phyloP scores from a whole-genome alignment of 2,113 vertebrate species.

The Ailurus styani region DNA sequence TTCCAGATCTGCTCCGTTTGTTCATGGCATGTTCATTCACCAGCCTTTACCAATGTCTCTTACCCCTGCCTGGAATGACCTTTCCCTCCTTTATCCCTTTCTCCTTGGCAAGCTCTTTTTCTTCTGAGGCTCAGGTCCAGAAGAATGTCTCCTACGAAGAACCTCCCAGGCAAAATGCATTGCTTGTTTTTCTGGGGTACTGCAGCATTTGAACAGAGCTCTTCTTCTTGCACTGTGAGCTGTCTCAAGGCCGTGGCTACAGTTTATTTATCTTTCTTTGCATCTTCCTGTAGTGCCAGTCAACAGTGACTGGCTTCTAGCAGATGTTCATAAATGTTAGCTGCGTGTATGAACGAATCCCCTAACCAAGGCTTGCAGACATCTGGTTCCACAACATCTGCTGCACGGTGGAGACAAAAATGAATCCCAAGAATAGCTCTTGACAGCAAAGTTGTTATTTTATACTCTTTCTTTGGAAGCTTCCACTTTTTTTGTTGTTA shows the following conservation, averaged over 20 bases:
- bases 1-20: background rate
- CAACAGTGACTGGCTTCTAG: background rate
- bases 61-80: background rate
- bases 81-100: background rate
- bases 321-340: conserved; percentile 17
- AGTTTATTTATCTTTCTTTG: conserved; percentile 36
- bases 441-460: conserved; percentile 32
- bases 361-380: background rate
- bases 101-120: background rate
- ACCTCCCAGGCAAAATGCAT: background rate
- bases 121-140: background rate
- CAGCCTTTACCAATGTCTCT: background rate
- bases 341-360: background rate
- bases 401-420: background rate
- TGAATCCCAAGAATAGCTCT: background rate
- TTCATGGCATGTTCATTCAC: background rate
- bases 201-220: background rate
- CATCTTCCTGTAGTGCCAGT: background rate
- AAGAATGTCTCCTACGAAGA: background rate
- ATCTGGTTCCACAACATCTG: background rate
- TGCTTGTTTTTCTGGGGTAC: background rate
- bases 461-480: background rate
- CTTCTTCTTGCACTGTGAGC: background rate
- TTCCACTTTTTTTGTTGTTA: background rate
- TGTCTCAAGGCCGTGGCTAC: background rate